Evolutionary conservation across 2,888 invertebrate genomes (phyloP).

Genomic region (Steinernema scapterisci): DNA sequence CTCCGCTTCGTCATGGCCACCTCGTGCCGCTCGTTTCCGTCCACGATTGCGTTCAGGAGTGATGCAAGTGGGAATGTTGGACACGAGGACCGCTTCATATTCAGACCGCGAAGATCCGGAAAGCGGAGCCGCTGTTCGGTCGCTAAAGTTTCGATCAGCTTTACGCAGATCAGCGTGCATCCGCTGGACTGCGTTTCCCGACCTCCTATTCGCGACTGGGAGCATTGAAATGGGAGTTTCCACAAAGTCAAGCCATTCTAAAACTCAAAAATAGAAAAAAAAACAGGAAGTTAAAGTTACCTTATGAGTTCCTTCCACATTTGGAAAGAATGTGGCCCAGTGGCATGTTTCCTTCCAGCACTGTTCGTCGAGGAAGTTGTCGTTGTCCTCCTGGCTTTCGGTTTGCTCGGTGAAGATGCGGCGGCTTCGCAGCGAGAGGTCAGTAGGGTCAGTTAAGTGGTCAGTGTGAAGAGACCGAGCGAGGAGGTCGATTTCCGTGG

Average conservation of each 20-base stretch:
- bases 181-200: slow-evolving; percentile 45
- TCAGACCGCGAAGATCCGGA: not conserved
- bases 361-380: not conserved
- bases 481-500: not conserved
- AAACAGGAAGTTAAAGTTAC: not conserved
- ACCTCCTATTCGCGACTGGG: slow-evolving; percentile 50
- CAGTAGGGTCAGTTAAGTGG: slow-evolving; percentile 9
- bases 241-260: slow-evolving; percentile 9
- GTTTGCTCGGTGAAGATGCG: too few relatives aligned
- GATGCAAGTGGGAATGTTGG: not conserved
- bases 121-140: not conserved
- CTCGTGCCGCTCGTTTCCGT: slow-evolving; percentile 35
- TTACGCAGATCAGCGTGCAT: slow-evolving; percentile 49
- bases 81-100: not conserved
- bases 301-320: not conserved
- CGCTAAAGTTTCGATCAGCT: slow-evolving; percentile 42
- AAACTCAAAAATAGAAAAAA: not conserved
- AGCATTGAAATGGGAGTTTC: slow-evolving; percentile 9
- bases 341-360: not conserved
- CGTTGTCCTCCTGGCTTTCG: not conserved
- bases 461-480: not conserved
- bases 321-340: not conserved
- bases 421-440: not conserved
- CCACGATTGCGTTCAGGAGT: slow-evolving; percentile 38
- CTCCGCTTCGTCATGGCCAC: not conserved